Evolutionary conservation across 1,140 invertebrate species (phyloP).

Genomic region (Bombus cullumanus): DNA sequence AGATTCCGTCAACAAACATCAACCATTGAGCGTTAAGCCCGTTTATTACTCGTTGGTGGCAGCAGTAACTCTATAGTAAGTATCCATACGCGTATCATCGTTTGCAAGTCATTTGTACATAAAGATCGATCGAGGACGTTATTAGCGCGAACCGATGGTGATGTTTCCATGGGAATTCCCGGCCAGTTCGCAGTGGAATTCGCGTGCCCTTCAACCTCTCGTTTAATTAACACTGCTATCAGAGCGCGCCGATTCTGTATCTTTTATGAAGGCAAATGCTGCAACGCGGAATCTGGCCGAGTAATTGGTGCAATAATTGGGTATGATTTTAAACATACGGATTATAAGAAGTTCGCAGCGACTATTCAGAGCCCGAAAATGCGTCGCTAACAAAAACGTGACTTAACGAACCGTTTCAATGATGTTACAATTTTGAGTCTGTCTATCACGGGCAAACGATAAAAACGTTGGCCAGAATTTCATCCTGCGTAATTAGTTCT

Average conservation of each 20-base stretch:
- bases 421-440: neutral
- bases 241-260: conserved; percentile 50
- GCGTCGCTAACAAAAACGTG: neutral
- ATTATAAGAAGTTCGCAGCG: conserved; percentile 39
- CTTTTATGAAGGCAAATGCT: conserved; percentile 44
- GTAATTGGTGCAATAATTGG: conserved; percentile 70
- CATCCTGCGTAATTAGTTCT: neutral
- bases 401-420: neutral
- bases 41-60: conserved; percentile 31
- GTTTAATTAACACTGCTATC: conserved; percentile 69
- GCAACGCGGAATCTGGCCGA: conserved; percentile 34
- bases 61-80: conserved; percentile 5
- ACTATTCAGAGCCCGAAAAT: neutral
- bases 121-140: conserved; percentile 25
- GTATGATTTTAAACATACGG: conserved; percentile 31
- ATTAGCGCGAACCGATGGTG: conserved; percentile 36
- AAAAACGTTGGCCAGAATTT: neutral
- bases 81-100: conserved; percentile 23
- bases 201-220: conserved; percentile 23
- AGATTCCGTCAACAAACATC: conserved; percentile 29
- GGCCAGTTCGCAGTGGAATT: conserved; percentile 46
- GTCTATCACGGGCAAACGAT: too few species aligned
- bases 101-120: conserved; percentile 44
- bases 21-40: conserved; percentile 26
- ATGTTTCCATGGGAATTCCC: conserved; percentile 57